Evolutionary conservation across 2,113 vertebrate genomes (phyloP), one percentile per base, ranked within the genome.

Genomic region (Trogon surrucura): DNA sequence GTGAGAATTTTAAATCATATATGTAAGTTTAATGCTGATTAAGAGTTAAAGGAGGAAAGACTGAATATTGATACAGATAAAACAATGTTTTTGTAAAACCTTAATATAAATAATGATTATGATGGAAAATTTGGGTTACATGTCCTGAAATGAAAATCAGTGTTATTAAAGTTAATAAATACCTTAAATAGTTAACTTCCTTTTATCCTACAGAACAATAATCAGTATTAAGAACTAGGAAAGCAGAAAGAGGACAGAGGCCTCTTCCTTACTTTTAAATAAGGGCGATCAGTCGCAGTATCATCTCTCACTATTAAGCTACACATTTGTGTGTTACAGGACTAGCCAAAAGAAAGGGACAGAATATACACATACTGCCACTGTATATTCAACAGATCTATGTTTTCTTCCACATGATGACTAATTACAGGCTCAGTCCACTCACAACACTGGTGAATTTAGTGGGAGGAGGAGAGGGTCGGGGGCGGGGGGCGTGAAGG

Each of bases 41-140:
- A 83, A 44, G 34, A 51, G 26, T 45, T 44, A n/a, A 74, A 88
- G 27, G 38, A 93, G n/a, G 62, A 80, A 65, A 78, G 41, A 85
- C 21, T 70, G 71, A 86, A 14, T 80, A 71, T 50, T 0, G 1
- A 84, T 69, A 81, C 61, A 93, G 92, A 79, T 56, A 88, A 75
- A 86, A 21, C 25, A 72, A 10, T 8, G 14, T 1, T 58, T 79
- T 23, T 51, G 51, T 61, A 85, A 85, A 93, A 70, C 3, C 21
- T 90, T 89, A 80, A 93, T 95, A 95, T 95, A 96, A 97, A 95
- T 96, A 84, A 62, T 20, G 41, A 51, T 74, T 73, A 26, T 47
- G 51, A 86, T 75, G 65, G 72, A 61, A 78, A 81, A 16, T n/a
- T 15, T 48, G 38, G 34, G 65, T n/a, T 71, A 73, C 32, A 54